Evolutionary conservation across 2,113 vertebrate species (phyloP), one percentile per base, ranked within the genome.

Genomic region (Oncorhynchus masou): DNA sequence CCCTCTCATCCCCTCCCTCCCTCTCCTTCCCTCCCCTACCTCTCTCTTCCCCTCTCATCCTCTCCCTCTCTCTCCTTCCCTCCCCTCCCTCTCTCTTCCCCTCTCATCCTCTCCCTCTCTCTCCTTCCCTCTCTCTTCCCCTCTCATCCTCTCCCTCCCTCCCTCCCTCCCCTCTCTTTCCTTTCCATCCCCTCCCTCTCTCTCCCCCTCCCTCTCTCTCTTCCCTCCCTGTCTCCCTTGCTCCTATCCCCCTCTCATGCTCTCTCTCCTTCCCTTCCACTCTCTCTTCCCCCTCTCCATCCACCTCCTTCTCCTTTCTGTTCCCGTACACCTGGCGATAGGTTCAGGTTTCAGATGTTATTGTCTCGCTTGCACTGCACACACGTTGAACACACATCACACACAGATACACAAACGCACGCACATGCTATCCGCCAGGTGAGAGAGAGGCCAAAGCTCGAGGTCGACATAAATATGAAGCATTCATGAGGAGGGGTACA

Each of bases 341-440:
- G 94, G 95, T 94, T 98, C 95, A 95, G 93, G 94, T 97, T 97
- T 96, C 96, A 95, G 91, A 93, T 95, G 95, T 95, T 95, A 94
- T 94, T 94, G 93, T 95, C 94, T 95, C 92, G 92, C 7, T 39
- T 9, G 39, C 39, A 94, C 94, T 89, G 91, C 91, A 94, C 93
- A 93, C 93, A 93, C 92, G 74, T n/a, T 8, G 8, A 7, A 39
- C 66, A 68, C 27, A 19, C 25, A 24, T 12, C 24, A 60, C 20
- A 39, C 39, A 9, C 39, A 39, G 7, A 39, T 9, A 39, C 8
- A 8, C 7, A 39, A 39, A 9, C 39, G 2, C 39, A 9, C 39
- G 2, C 39, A 39, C 39, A 39, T 9, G 39, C 39, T 2, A 2
- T 39, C 39, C 39, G 39, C 39, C 39, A 8, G 8, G 39, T 9